Evolutionary conservation across 2,888 invertebrate genomes (phyloP).

Genomic region (Coenonympha arcania): DNA sequence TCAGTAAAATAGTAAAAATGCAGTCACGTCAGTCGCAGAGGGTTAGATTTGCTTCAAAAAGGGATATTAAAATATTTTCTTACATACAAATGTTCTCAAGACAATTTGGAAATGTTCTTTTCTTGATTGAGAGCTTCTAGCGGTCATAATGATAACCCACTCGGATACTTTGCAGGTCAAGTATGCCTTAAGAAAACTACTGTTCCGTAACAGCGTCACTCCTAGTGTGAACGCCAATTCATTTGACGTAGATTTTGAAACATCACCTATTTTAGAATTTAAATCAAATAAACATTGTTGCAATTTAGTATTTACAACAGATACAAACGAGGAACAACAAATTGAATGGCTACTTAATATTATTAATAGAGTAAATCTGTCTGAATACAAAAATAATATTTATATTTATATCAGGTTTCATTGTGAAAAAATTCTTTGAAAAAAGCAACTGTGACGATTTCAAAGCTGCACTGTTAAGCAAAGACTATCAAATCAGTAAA

Average conservation of each 20-base stretch:
- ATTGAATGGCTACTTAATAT: not conserved
- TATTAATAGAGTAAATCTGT: not conserved
- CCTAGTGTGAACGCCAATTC: too few species aligned
- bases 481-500: not conserved
- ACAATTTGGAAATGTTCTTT: too few species aligned
- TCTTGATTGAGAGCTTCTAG: too few species aligned
- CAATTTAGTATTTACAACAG: not conserved
- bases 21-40: too few species aligned
- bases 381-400: not conserved
- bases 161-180: too few species aligned
- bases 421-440: not conserved
- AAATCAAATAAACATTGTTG: not conserved
- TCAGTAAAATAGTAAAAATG: too few species aligned
- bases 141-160: too few species aligned
- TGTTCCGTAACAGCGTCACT: too few species aligned
- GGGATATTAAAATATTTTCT: too few species aligned
- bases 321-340: not conserved
- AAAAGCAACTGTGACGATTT: not conserved
- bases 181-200: too few species aligned
- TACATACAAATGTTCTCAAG: too few species aligned
- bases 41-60: too few species aligned
- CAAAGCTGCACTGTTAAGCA: not conserved
- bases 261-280: not conserved
- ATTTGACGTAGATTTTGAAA: slow-evolving; percentile 5
- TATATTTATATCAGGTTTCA: not conserved